Evolutionary conservation across 2,888 invertebrate genomes (phyloP).

Genomic region (Pilophorus perplexus): DNA sequence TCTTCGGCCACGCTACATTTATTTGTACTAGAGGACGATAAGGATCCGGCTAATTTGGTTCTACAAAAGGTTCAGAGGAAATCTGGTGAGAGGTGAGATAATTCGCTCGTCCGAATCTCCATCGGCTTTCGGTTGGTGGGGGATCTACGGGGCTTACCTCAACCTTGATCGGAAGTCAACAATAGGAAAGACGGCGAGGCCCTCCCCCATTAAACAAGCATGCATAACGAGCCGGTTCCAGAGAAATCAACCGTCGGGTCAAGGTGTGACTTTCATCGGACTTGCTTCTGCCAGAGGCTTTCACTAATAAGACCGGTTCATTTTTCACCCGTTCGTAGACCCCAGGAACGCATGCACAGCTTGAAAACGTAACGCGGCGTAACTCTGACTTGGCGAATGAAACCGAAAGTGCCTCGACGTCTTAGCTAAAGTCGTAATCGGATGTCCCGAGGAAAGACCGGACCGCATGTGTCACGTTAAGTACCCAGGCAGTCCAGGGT

Average conservation of each 20-base stretch:
- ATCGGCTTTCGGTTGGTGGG: too few relatives aligned
- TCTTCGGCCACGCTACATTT: too few relatives aligned
- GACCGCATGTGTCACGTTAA: too few relatives aligned
- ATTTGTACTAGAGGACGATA: too few relatives aligned
- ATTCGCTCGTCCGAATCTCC: too few relatives aligned
- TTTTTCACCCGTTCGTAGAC: background rate
- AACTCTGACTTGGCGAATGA: background rate
- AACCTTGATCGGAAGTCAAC: slow-evolving; percentile 15
- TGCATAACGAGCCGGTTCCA: slow-evolving; percentile 22
- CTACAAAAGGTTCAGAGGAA: too few relatives aligned
- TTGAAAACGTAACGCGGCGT: slow-evolving; percentile 6
- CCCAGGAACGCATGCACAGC: background rate
- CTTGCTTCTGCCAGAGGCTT: slow-evolving; percentile 11
- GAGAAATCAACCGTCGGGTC: slow-evolving; percentile 24
- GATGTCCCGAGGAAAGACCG: too few relatives aligned
- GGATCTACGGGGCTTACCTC: too few relatives aligned
- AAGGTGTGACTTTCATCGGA: slow-evolving; percentile 22
- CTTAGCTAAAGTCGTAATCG: background rate
- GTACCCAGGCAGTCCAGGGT: too few relatives aligned
- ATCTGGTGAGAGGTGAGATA: too few relatives aligned
- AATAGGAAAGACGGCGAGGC: slow-evolving; percentile 13
- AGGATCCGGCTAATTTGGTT: too few relatives aligned
- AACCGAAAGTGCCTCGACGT: slow-evolving; percentile 8
- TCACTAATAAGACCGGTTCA: slow-evolving; percentile 15
- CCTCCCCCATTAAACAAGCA: slow-evolving; percentile 23